phyloP scores from a whole-genome alignment of 2,888 invertebrate species.

The Crocallis elinguaria region DNA sequence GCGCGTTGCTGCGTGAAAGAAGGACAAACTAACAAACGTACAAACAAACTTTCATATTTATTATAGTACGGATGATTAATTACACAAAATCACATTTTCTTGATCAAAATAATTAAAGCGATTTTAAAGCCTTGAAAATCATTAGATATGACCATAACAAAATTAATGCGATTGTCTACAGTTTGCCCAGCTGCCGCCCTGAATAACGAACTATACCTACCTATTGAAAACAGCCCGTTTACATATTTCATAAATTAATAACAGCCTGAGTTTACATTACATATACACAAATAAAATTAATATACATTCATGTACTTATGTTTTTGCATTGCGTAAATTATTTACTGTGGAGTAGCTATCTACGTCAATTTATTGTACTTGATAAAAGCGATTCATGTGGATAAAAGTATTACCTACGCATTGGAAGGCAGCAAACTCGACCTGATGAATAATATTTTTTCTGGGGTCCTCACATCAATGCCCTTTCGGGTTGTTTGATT shows the following conservation, averaged over 20 bases:
- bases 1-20: too few species aligned
- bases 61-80: too few species aligned
- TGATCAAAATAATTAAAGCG: too few species aligned
- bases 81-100: too few species aligned
- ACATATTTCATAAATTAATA: conserved; percentile 31
- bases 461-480: too few species aligned
- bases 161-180: conserved; percentile 65
- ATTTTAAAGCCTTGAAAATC: conserved; percentile 35
- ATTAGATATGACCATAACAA: conserved; percentile 50
- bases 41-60: too few species aligned
- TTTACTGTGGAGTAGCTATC: conserved; percentile 21
- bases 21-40: neutral
- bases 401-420: neutral
- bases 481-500: too few species aligned
- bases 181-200: conserved; percentile 66
- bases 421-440: neutral
- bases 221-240: conserved; percentile 39
- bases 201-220: conserved; percentile 36
- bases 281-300: conserved; percentile 44
- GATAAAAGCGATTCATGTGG: neutral
- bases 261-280: conserved; percentile 46
- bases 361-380: conserved; percentile 28
- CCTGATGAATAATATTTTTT: too few species aligned
- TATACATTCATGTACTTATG: conserved; percentile 52
- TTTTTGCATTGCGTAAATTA: conserved; percentile 36